Base-by-base conservation (phyloP, 2,797 vertebrate genomes). In the Lacerta bilineata region DNA sequence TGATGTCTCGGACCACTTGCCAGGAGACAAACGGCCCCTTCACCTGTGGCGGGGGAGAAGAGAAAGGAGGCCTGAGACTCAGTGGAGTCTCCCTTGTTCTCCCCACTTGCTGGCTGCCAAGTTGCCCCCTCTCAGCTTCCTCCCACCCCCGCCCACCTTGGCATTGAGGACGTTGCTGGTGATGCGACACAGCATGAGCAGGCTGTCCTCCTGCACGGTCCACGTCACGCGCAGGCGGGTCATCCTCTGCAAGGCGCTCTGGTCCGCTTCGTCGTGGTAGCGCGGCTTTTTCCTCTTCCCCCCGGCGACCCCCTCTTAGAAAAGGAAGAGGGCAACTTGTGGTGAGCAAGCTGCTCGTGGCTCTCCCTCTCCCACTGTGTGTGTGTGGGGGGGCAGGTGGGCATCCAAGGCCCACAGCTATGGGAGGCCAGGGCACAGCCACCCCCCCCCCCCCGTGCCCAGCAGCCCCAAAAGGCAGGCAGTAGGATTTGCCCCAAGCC, bases 151-250 rank as follows among this genome's bases (percentile, higher is more conserved):
- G 2, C 64, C 55, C 91, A 99, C 99, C 97, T 99, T 99, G 94
- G 97, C 95, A 72, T 99, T 99, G 90, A 99, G 97, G 88, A 99
- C 96, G 4, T 98, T 97, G 50, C 98, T 97, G n/a, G 98, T 98
- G 2, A 99, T 98, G 0, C 98, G 97, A 94, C 98, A 99, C 11
- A 99, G 97, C 98, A 99, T 98, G 71, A 99, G 96, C 90, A 99
- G 95, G 0, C 98, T 98, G 94, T 99, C 99, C 87, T 99, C 99
- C 89, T 98, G 97, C 7, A 97, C 91, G 0, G 98, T 97, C 99
- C 99, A 99, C 84, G 96, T 96, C 59, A 99, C 99, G 0, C 99
- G 97, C 92, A 98, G 98, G 10, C 97, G 96, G 0, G 99, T 99
- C 99, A 99, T 99, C 91, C 97, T 96, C 90, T 97, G 98, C 93